A percentile compares a stretch with the other conserved stretches of the same genome.
Conservation (phyloP, 2,888 invertebrate species). For the Lapara coniferarum region DNA sequence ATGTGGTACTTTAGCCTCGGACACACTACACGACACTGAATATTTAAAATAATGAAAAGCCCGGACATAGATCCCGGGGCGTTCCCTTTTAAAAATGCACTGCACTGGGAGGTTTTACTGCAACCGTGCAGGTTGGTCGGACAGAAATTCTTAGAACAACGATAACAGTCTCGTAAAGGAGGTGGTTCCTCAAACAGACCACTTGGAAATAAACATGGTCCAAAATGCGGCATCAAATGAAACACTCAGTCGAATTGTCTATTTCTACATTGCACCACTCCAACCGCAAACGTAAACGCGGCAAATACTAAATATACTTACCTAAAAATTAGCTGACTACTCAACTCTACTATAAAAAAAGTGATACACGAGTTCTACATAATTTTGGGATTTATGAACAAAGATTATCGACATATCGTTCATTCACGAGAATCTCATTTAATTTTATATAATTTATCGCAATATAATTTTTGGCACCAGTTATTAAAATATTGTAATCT, state of each 20-base stretch:
- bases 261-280: conserved; percentile 21
- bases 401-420: conserved; percentile 7
- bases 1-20: conserved; percentile 55
- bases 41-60: conserved; percentile 82
- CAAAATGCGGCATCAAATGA: conserved; percentile 47
- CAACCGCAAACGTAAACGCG: conserved; percentile 14
- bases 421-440: neutral
- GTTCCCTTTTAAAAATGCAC: conserved; percentile 82
- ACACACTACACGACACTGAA: conserved; percentile 78
- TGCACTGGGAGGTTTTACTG: conserved; percentile 76
- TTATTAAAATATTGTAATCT: neutral
- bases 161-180: conserved; percentile 74
- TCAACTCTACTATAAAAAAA: neutral
- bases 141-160: conserved; percentile 67
- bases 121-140: conserved; percentile 79
- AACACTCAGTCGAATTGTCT: conserved; percentile 42
- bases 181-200: conserved; percentile 59
- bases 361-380: neutral
- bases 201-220: conserved; percentile 58
- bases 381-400: conserved; percentile 3
- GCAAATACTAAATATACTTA: neutral
- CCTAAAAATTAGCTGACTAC: neutral
- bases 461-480: neutral
- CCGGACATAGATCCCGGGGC: conserved; percentile 66
- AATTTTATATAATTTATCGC: conserved; percentile 19